Evolutionary conservation across 1,140 invertebrate species (phyloP).

Genomic region (Bombus pascuorum): DNA sequence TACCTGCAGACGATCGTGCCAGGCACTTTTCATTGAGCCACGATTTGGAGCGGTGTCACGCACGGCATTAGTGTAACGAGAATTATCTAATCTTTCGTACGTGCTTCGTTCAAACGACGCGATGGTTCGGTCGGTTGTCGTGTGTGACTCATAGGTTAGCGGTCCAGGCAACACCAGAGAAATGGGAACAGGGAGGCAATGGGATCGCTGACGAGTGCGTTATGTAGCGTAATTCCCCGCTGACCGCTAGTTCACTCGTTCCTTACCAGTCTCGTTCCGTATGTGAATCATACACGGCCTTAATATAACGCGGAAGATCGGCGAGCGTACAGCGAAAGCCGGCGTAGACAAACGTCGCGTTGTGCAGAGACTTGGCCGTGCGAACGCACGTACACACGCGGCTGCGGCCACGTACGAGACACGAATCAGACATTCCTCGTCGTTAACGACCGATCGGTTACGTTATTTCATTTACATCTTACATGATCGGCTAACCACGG

Average conservation of each 20-base stretch:
- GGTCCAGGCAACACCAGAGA: not conserved
- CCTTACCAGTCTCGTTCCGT: slow-evolving; percentile 18
- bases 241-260: slow-evolving; percentile 14
- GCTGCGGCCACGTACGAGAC: not conserved
- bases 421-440: slow-evolving; percentile 8
- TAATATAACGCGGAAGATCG: slow-evolving; percentile 49
- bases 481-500: not conserved
- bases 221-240: not conserved
- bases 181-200: slow-evolving; percentile 9
- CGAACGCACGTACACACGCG: not conserved
- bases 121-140: not conserved
- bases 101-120: slow-evolving; percentile 35
- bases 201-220: slow-evolving; percentile 6
- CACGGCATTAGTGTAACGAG: slow-evolving; percentile 46
- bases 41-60: slow-evolving; percentile 34
- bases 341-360: not conserved
- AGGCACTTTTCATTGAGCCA: slow-evolving; percentile 30
- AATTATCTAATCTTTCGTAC: slow-evolving; percentile 61
- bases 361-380: not conserved
- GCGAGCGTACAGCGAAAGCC: not conserved
- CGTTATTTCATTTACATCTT: slow-evolving; percentile 49
- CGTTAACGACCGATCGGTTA: slow-evolving; percentile 19
- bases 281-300: slow-evolving; percentile 44
- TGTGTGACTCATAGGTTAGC: slow-evolving; percentile 41
- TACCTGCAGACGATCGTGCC: slow-evolving; percentile 10